phyloP scores from a whole-genome alignment of 2,113 vertebrate species.

The Myrmophylax atrothorax region DNA sequence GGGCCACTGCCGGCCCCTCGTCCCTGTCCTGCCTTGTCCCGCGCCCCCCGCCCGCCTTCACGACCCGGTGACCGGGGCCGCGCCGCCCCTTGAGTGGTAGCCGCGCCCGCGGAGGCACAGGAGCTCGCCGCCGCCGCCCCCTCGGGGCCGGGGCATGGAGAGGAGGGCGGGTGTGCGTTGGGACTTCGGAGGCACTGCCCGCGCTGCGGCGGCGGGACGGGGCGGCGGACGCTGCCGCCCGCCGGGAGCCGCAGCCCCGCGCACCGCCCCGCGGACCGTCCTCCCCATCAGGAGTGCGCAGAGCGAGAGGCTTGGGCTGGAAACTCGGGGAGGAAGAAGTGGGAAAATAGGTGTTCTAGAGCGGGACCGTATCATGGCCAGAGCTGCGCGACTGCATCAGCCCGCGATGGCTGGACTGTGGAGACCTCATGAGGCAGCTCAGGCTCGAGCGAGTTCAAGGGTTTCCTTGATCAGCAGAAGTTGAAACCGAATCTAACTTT shows the following conservation, averaged over 20 bases:
- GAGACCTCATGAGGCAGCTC: not conserved
- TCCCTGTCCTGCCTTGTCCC: not conserved
- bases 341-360: not conserved
- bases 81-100: not conserved
- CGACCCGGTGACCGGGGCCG: not conserved
- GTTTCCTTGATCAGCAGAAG: not conserved
- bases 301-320: not conserved
- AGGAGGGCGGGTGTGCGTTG: not conserved
- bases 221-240: not conserved
- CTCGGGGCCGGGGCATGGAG: not conserved
- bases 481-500: not conserved
- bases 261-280: not conserved
- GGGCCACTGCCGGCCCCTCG: not conserved
- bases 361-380: not conserved
- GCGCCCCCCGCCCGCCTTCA: not conserved
- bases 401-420: not conserved
- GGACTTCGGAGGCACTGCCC: not conserved
- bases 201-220: not conserved
- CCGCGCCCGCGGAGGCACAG: not conserved
- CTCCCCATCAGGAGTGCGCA: not conserved
- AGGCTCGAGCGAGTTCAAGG: not conserved
- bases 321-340: not conserved
- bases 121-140: not conserved
- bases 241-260: not conserved
- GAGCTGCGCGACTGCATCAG: not conserved